A percentile compares a stretch with the other conserved stretches of the same genome.
These are phyloP conservation scores for Heteromyza rotundicornis DNA, from an alignment of 2,888 invertebrate genomes.

Conservation along the genomic window DNA sequence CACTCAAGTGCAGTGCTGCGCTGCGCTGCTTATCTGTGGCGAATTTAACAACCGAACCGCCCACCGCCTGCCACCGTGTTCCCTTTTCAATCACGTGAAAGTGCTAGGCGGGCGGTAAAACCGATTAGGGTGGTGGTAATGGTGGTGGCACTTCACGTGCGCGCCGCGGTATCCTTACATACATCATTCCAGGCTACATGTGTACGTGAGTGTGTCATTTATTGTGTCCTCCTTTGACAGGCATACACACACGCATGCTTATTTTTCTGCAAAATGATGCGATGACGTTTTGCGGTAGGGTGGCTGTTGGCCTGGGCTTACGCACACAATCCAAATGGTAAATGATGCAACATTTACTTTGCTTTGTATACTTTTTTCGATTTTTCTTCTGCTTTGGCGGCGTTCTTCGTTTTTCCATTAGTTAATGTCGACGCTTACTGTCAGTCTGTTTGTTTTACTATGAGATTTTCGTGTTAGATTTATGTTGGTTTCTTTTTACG, in stretches of 20 bases:
- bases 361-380: conserved; percentile 2
- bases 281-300: neutral
- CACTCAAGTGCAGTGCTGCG: conserved; percentile 3
- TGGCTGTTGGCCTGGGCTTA: neutral
- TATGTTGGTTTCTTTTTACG: conserved; percentile 34
- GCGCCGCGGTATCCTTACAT: conserved; percentile 2
- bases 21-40: conserved; percentile 6
- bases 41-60: conserved; percentile 3
- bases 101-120: too few species aligned
- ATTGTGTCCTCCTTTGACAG: conserved; percentile 47
- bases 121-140: too few species aligned
- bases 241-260: conserved; percentile 30
- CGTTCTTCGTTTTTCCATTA: conserved; percentile 29
- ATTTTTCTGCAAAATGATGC: neutral
- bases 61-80: too few species aligned
- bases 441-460: conserved; percentile 35
- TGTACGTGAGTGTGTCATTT: conserved; percentile 43
- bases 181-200: conserved; percentile 24
- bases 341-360: conserved; percentile 22
- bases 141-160: neutral
- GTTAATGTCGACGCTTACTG: conserved; percentile 35
- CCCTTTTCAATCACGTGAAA: too few species aligned
- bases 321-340: conserved; percentile 6
- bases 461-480: conserved; percentile 26
- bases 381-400: conserved; percentile 9